Evolutionary conservation across 1,140 invertebrate species (phyloP), one percentile per base, ranked within the genome.

Genomic region (Helicoverpa armigera): DNA sequence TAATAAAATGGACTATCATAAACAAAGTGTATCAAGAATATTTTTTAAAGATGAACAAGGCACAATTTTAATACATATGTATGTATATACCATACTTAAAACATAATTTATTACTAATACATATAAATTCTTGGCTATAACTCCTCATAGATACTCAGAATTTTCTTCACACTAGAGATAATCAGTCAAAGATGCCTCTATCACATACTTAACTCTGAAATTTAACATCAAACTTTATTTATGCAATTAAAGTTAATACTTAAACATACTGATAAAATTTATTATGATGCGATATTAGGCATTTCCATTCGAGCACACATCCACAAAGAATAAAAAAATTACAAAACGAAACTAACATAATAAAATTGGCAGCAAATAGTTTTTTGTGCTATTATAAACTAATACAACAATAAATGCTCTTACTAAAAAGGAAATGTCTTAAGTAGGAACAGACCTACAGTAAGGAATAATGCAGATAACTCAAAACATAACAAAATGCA

Each of bases 91-190:
- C 35, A 43, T 7, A 43, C 35, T 43, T 43, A 43, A 43, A 56
- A 79, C 60, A 83, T 77, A 77, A 61, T 56, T 81, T 76, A 51
- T 67, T 50, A 48, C 35, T 67, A 80, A 18, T 82, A 70, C 35
- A 43, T 43, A 43, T 81, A 82, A 78, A 85, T 87, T 54, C 18
- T 54, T 81, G 50, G 50, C n/a, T 43, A 73, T 31, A 53, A 72
- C 84, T 90, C 85, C 85, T 88, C 88, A 89, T 75, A 87, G 86
- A 86, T 82, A 82, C 81, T 89, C 82, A 83, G 53, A 82, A 83
- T 69, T 69, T 63, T 83, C 80, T 82, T 84, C 54, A 74, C n/a
- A 58, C 70, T 74, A 58, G 43, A 56, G 67, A 58, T 58, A 74
- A 58, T 74, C 70, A 74, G 70, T 74, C 70, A 74, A 31, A 29